These are phyloP conservation scores for Perizoma affinitatum DNA, from an alignment of 2,888 invertebrate species.

Conservation along the genomic window DNA sequence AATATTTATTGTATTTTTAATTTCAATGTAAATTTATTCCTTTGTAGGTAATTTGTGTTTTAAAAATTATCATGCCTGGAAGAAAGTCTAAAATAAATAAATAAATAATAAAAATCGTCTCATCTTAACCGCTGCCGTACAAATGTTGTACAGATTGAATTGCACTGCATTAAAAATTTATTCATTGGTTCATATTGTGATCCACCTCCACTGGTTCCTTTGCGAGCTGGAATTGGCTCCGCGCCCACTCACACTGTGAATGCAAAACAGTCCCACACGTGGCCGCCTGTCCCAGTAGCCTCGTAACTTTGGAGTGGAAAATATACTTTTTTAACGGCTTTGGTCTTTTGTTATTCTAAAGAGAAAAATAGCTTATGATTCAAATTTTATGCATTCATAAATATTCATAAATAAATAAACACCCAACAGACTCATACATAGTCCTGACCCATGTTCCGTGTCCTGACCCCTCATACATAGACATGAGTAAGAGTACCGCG, in stretches of 20 bases:
- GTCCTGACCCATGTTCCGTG: no score
- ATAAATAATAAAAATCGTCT: no score
- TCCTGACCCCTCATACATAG: no score
- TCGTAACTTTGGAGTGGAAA: background rate
- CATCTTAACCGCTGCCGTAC: background rate
- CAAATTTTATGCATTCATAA: no score
- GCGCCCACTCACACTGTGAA: background rate
- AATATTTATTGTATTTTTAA: no score
- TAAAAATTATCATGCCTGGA: no score
- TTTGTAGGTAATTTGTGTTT: no score
- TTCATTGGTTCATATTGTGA: conserved; percentile 46
- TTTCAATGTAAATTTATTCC: no score
- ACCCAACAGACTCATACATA: no score
- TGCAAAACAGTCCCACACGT: background rate
- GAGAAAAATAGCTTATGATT: background rate
- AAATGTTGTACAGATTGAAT: background rate
- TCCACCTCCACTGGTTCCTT: conserved; percentile 9
- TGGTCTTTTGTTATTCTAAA: background rate
- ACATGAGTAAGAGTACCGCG: no score
- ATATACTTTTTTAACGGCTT: background rate
- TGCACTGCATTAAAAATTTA: conserved; percentile 44
- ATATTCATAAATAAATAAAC: no score
- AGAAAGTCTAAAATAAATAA: no score
- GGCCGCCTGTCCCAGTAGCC: background rate
- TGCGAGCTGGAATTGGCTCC: background rate